phyloP scores from a whole-genome alignment of 2,797 vertebrate species.

The Holocentrus rufus region DNA sequence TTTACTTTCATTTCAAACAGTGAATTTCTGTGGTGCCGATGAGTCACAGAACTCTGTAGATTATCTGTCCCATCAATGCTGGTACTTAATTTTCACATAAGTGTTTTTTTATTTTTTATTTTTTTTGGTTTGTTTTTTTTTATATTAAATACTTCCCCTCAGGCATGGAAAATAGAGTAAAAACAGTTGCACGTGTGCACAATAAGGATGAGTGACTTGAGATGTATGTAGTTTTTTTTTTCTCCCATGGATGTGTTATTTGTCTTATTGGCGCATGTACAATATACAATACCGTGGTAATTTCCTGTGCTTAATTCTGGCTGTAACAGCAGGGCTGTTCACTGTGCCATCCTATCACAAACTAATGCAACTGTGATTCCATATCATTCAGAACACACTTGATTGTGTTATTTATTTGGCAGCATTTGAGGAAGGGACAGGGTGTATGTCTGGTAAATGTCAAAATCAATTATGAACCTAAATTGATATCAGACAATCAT shows the following conservation, averaged over 20 bases:
- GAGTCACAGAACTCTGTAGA: conserved; percentile 28
- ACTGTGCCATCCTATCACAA: conserved; percentile 50
- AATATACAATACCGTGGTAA: conserved; percentile 12
- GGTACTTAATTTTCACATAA: conserved; percentile 57
- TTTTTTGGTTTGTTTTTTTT: no score
- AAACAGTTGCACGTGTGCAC: conserved; percentile 40
- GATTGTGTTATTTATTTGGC: conserved; percentile 50
- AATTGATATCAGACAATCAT: conserved; percentile 63
- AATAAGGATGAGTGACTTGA: conserved; percentile 31
- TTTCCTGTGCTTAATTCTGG: conserved; percentile 43
- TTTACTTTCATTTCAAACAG: conserved; percentile 50
- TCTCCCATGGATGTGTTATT: conserved; percentile 41
- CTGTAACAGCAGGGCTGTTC: conserved; percentile 72
- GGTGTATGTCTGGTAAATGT: conserved; percentile 18
- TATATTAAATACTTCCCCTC: conserved; percentile 15
- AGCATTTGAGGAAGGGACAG: conserved; percentile 33
- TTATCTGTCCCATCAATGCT: conserved; percentile 51
- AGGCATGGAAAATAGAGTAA: conserved; percentile 41
- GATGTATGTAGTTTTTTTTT: conserved; percentile 52
- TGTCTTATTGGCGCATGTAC: conserved; percentile 28
- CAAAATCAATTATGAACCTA: conserved; percentile 39
- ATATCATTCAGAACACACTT: conserved; percentile 9
- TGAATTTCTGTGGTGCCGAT: conserved; percentile 58
- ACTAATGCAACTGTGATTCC: conserved; percentile 45
- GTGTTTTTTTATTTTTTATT: neutral